Conservation (phyloP, 35 echinoderm and acorn worm species). For the Ophioderma brevispina region DNA sequence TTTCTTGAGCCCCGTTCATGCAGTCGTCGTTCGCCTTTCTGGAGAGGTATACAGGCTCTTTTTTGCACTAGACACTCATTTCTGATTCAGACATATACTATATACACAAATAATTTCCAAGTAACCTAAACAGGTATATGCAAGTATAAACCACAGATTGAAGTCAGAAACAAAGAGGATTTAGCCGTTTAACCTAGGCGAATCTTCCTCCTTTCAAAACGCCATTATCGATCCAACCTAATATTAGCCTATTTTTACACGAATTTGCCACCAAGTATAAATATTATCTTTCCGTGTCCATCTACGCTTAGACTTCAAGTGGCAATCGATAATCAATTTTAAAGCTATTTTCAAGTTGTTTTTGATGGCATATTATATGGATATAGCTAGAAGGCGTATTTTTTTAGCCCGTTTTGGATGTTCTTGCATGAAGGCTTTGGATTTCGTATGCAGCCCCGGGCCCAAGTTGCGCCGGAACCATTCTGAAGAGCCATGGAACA, state of each 20-base stretch:
- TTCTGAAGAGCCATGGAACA: neutral
- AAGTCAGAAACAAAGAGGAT: neutral
- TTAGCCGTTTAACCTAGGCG: neutral
- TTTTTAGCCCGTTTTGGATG: neutral
- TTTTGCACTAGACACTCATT: neutral
- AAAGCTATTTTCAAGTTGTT: conserved; percentile 6
- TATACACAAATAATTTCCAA: neutral
- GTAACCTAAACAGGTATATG: neutral
- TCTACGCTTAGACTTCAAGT: neutral
- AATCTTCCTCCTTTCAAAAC: neutral
- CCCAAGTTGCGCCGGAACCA: no score
- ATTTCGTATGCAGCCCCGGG: no score
- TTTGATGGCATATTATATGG: neutral
- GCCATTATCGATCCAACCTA: neutral
- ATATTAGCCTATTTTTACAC: neutral
- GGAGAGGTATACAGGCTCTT: neutral
- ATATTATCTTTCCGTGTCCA: neutral
- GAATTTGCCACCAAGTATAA: neutral
- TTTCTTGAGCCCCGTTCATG: neutral
- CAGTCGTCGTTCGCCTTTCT: neutral
- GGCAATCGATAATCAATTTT: neutral
- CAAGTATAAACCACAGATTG: neutral
- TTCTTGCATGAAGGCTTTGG: no score
- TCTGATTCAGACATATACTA: neutral
- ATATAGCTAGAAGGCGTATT: neutral